Evolutionary conservation across 2,888 invertebrate genomes (phyloP), one percentile per base, ranked within the genome.

Genomic region (Ommatoiulus sabulosus): DNA sequence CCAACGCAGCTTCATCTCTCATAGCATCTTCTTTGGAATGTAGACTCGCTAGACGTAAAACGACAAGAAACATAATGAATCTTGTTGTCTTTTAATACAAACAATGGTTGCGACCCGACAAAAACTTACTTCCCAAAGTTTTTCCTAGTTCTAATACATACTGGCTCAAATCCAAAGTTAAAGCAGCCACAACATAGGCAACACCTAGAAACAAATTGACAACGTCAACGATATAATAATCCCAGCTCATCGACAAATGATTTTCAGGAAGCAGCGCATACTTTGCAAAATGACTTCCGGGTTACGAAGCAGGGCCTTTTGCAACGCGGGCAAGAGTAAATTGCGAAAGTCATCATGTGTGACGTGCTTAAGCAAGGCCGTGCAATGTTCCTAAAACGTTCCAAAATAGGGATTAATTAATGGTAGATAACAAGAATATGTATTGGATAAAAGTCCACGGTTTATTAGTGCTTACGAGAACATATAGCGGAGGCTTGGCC

Each of bases 281-380:
- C 95, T 95, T 92, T 96, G 95, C 35, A 98, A 94, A 90, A 97
- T 96, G 88, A 97, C 95, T 94, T 99, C 99, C 0, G 99, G 98
- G 93, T 97, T 98, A 87, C 99, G 94, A 46, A 99, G 93, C 95
- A 99, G 96, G 35, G 97, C 95, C 92, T 98, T 97, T 92, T 97
- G 97, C 88, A 98, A 93, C 0, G 97, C 96, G 0, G 98, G 98
- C 90, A 98, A 93, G 84, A 99, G 92, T 7, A 93, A 93, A 86
- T 94, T 94, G 91, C 96, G 95, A 91, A 98, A 97, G 88, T 96
- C 96, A 0, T 94, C 94, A 89, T 94, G 94, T 24, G 93, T 94
- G 17, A 96, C 92, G 89, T 94, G 93, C 20, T 93, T 94, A 44
- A 97, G n/a, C 15, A 88, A 72, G 6, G 88, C 44, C 15, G 94